phyloP scores from a whole-genome alignment of 2,888 invertebrate genomes.

The Tetranychus truncatus region DNA sequence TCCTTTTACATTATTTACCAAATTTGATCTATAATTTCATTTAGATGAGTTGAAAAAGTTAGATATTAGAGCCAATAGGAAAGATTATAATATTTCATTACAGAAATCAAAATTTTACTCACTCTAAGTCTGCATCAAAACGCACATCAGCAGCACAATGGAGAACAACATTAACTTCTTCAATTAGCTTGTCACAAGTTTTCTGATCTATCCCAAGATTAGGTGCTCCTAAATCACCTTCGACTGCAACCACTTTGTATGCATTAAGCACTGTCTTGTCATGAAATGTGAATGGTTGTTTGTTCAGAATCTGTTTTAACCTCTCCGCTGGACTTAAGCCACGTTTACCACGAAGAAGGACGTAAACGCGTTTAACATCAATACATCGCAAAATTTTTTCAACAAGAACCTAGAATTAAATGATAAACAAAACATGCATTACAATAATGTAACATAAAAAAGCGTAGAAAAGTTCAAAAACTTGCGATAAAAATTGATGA shows the following conservation, averaged over 20 bases:
- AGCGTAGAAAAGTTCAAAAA: not conserved
- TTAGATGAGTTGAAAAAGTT: not conserved
- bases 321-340: not conserved
- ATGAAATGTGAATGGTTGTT: not conserved
- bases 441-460: not conserved
- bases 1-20: constrained; percentile 2
- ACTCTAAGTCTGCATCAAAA: constrained; percentile 9
- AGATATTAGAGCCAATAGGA: not conserved
- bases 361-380: constrained; percentile 9
- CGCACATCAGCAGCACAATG: constrained; percentile 7
- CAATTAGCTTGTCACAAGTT: not conserved
- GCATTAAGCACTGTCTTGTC: not conserved
- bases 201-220: constrained; percentile 2
- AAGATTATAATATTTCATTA: not conserved
- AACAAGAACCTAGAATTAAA: constrained; percentile 6
- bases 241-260: constrained; percentile 10
- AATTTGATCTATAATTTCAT: not conserved
- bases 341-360: not conserved
- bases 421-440: not conserved
- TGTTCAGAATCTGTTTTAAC: not conserved
- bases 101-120: not conserved
- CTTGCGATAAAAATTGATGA: not conserved
- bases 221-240: constrained; percentile 7
- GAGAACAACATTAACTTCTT: not conserved
- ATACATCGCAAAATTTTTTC: not conserved